Percentiles rank a stretch among this genome's conserved stretches.
Evolutionary conservation across 2,113 vertebrate species (phyloP).

Genomic region (Anseranas semipalmata): DNA sequence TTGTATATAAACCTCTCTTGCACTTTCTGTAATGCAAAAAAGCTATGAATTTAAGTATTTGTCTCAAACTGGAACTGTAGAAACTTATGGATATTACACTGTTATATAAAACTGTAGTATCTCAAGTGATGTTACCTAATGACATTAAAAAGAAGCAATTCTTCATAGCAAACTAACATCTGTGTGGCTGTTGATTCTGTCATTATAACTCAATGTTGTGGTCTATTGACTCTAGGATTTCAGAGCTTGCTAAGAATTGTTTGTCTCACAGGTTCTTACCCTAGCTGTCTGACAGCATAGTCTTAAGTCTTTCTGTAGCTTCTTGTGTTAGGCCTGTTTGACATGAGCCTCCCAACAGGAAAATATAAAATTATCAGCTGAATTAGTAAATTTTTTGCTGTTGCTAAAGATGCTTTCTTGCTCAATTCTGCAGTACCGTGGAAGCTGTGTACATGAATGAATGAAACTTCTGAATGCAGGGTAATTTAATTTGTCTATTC

Average conservation of each 20-base stretch:
- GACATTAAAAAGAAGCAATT: constrained; percentile 61
- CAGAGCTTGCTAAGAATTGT: background rate
- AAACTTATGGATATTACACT: constrained; percentile 55
- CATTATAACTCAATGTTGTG: background rate
- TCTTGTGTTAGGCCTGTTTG: background rate
- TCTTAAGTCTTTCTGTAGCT: background rate
- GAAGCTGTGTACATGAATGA: background rate
- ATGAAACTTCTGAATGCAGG: too few relatives aligned
- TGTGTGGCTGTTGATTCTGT: constrained; percentile 14
- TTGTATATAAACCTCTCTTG: constrained; percentile 70
- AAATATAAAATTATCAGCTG: background rate
- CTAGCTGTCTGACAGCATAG: background rate
- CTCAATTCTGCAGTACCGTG: background rate
- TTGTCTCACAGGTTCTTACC: background rate
- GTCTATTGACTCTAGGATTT: background rate
- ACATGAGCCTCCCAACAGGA: background rate
- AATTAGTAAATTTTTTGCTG: background rate
- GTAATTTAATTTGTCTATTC: background rate
- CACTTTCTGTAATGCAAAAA: constrained; percentile 80
- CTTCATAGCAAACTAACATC: background rate
- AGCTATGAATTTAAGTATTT: constrained; percentile 70
- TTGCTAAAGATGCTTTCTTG: background rate
- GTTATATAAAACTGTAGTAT: constrained; percentile 49
- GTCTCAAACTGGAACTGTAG: constrained; percentile 82
- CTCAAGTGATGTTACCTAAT: constrained; percentile 29